phyloP scores from a whole-genome alignment of 2,888 invertebrate species.

The Apamea monoglypha region DNA sequence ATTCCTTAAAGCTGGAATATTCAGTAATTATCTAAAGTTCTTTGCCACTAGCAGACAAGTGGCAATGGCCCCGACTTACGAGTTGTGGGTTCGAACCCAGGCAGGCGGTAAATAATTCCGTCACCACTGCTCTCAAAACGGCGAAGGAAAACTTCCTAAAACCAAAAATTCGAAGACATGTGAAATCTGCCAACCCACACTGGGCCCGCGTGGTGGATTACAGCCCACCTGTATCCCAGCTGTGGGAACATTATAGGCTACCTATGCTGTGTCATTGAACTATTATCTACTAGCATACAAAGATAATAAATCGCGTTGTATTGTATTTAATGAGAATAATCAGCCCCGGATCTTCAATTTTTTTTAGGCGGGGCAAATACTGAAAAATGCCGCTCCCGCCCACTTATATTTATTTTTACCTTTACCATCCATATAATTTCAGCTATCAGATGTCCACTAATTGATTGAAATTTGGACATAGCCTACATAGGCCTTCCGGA shows the following conservation, averaged over 20 bases:
- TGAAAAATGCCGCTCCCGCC: no score
- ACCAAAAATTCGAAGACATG: background rate
- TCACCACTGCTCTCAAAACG: background rate
- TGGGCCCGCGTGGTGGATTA: background rate
- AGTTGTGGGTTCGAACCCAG: background rate
- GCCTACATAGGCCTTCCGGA: no score
- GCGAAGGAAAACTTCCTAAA: background rate
- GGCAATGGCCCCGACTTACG: background rate
- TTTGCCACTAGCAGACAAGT: background rate
- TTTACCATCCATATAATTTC: no score
- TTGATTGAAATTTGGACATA: no score
- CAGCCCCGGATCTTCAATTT: no score
- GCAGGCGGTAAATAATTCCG: no score
- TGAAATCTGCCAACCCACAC: background rate
- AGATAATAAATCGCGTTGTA: constrained; percentile 1
- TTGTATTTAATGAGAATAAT: constrained; percentile 21
- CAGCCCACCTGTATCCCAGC: background rate
- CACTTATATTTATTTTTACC: no score
- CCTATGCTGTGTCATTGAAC: background rate
- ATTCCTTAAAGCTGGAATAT: background rate
- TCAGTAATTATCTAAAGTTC: background rate
- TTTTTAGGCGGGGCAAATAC: no score
- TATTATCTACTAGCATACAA: constrained; percentile 7
- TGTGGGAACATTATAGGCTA: background rate
- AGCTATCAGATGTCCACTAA: no score